A percentile compares a stretch with the other conserved stretches of the same genome.
Conservation (phyloP, 2,888 invertebrate species). For the Dryocosmus kuriphilus region DNA sequence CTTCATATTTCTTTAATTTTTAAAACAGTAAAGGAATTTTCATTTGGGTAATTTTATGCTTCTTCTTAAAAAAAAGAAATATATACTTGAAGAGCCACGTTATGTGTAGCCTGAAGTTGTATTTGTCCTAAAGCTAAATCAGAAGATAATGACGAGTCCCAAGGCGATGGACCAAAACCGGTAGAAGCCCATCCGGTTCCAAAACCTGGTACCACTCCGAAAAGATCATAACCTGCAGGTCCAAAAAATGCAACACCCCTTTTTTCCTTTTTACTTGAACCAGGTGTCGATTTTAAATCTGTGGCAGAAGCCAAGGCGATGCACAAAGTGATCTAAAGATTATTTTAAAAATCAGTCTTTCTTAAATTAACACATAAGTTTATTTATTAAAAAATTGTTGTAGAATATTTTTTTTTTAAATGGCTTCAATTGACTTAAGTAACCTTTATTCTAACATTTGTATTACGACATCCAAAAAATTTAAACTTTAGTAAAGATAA, state of each 20-base stretch:
- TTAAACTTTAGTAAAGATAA: too few relatives aligned
- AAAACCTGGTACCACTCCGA: constrained; percentile 64
- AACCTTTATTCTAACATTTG: too few relatives aligned
- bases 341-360: not conserved
- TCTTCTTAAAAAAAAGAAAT: not conserved
- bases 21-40: not conserved
- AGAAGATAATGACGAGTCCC: constrained; percentile 62
- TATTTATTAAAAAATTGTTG: not conserved
- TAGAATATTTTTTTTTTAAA: too few relatives aligned
- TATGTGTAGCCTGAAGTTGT: constrained; percentile 72
- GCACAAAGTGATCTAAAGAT: constrained; percentile 60
- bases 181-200: constrained; percentile 58
- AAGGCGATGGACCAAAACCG: constrained; percentile 59
- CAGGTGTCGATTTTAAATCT: constrained; percentile 44
- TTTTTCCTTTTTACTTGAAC: constrained; percentile 66
- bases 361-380: constrained; percentile 11
- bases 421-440: too few relatives aligned
- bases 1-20: too few relatives aligned
- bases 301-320: constrained; percentile 57
- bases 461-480: too few relatives aligned
- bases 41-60: not conserved
- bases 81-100: constrained; percentile 73
- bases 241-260: constrained; percentile 69
- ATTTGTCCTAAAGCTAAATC: constrained; percentile 72
- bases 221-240: constrained; percentile 66